These are phyloP conservation scores for Gopherus evgoodei DNA, from an alignment of 2,113 vertebrate genomes.

Conservation along the genomic window DNA sequence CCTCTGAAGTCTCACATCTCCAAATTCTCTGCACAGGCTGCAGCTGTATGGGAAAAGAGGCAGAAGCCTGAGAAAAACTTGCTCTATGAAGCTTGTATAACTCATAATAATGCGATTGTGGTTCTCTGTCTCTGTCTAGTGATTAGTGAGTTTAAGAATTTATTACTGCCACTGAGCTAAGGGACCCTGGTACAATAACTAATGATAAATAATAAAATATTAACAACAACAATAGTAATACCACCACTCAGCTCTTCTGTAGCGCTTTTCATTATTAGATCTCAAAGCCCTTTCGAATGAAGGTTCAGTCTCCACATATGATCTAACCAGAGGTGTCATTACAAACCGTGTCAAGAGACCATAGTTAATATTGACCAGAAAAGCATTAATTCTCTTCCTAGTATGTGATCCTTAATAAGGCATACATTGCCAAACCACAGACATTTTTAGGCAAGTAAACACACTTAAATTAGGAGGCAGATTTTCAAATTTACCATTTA, in stretches of 20 bases:
- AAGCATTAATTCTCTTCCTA: neutral
- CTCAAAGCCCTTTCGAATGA: neutral
- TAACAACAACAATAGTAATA: neutral
- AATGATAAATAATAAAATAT: neutral
- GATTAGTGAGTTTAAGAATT: neutral
- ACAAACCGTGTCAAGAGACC: fast-evolving
- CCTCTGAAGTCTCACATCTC: neutral
- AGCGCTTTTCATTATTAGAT: neutral
- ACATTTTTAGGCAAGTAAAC: fast-evolving
- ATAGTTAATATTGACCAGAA: neutral
- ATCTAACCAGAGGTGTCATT: neutral
- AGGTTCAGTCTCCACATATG: fast-evolving
- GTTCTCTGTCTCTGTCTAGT: neutral
- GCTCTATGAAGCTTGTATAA: neutral
- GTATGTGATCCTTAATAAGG: neutral
- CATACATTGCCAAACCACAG: fast-evolving
- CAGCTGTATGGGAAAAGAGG: neutral
- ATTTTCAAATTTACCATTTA: neutral
- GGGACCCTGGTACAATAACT: neutral
- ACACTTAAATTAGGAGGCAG: neutral
- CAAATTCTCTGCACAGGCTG: neutral
- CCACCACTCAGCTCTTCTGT: neutral
- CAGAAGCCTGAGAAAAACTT: neutral
- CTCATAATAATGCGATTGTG: neutral
- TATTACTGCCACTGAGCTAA: neutral